Evolutionary conservation across 53 echinoderm and acorn worm genomes (phyloP).

Genomic region (Mesocentrotus franciscanus): DNA sequence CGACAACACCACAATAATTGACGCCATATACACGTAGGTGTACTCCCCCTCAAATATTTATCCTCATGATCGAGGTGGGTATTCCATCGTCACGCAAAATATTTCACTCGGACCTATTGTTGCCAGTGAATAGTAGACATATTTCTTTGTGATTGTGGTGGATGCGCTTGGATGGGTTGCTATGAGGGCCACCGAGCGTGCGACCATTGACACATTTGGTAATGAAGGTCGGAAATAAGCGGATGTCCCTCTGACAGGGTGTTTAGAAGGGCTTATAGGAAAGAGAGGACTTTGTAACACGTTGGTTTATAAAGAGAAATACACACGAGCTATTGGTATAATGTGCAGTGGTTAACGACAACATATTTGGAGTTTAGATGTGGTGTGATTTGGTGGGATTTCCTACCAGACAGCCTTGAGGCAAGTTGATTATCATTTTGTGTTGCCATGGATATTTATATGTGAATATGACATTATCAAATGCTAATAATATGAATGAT

Average conservation of each 20-base stretch:
- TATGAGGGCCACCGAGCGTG: conserved; percentile 13
- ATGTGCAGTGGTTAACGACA: not conserved
- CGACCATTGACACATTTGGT: conserved; percentile 29
- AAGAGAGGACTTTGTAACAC: conserved; percentile 42
- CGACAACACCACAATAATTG: not conserved
- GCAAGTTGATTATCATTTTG: conserved; percentile 21
- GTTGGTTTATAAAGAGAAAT: not conserved
- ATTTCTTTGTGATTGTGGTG: conserved; percentile 7
- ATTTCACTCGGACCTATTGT: conserved; percentile 35
- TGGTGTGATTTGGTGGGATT: not conserved
- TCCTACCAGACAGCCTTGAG: not conserved
- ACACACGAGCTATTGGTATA: not conserved
- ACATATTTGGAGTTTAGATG: not conserved
- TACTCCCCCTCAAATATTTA: conserved; percentile 13
- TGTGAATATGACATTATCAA: not conserved
- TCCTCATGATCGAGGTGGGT: not conserved
- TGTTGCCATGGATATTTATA: conserved; percentile 11
- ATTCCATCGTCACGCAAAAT: conserved; percentile 11
- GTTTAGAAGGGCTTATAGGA: not conserved
- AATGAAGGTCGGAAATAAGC: not conserved
- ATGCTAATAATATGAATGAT: not conserved
- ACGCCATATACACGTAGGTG: not conserved
- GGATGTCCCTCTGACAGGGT: not conserved
- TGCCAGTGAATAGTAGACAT: conserved; percentile 1
- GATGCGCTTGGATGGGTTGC: not conserved